Evolutionary conservation across 2,113 vertebrate genomes (phyloP), one percentile per base, ranked within the genome.

Genomic region (Loxodonta africana): DNA sequence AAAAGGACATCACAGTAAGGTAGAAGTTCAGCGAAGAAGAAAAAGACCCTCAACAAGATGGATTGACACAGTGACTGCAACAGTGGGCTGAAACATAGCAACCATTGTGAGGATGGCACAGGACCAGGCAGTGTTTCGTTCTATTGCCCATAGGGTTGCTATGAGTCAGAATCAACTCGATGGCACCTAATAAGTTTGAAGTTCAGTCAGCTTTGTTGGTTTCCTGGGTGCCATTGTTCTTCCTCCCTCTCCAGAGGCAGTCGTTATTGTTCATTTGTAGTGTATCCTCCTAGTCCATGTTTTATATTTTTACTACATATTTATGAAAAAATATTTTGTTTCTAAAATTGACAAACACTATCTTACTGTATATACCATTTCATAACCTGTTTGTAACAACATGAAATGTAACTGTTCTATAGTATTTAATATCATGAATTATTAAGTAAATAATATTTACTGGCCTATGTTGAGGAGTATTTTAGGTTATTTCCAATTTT

Each of bases 241-340:
- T n/a, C 71, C 25, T 84, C 30, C 17, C 7, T 82, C 33, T 17
- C 21, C 12, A 30, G 74, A 94, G 88, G 57, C 7, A 65, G 48
- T 25, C 17, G 37, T 63, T 89, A 26, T 67, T 0, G 7, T 67
- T 80, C 60, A 30, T 94, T 82, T 77, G 12, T 63, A 81, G n/a
- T 78, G 23, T 63, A n/a, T 81, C 20, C 3, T 65, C 20, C 41
- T 78, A 86, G 67, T 10, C 28, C 30, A 37, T 74, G 89, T 20
- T 89, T 91, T 74, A 23, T 62, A 80, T 65, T 87, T 96, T 94
- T 67, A 77, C 8, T 57, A n/a, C 8, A 44, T 23, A 41, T 83
- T 82, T 90, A 67, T 83, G 37, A 78, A 48, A 73, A 95, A 71
- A 44, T 80, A 87, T 33, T 92, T 83, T 84, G 5, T 8, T 92